Percentiles rank a stretch among this genome's conserved stretches.
phyloP scores from a whole-genome alignment of 1,140 invertebrate genomes.

The Mya arenaria region DNA sequence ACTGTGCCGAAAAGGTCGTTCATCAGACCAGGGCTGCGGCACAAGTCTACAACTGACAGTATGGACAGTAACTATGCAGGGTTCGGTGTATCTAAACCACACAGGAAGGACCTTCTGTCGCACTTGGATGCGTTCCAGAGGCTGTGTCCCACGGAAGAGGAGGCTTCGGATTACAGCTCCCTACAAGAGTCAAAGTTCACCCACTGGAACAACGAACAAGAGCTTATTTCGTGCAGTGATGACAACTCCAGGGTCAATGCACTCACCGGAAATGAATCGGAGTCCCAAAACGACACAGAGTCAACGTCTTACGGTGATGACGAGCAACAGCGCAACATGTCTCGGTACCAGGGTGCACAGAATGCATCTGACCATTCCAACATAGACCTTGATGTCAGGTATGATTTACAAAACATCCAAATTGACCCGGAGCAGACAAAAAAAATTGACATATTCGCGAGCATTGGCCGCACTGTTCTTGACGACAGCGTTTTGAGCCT shows the following conservation, averaged over 20 bases:
- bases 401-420: too few relatives aligned
- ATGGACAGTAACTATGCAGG: slow-evolving; percentile 39
- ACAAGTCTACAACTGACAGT: slow-evolving; percentile 15
- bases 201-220: slow-evolving; percentile 22
- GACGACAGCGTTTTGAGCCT: slow-evolving; percentile 13
- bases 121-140: slow-evolving; percentile 33
- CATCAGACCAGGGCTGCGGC: neutral
- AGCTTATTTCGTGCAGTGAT: slow-evolving; percentile 3
- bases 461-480: slow-evolving; percentile 11
- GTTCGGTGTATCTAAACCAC: slow-evolving; percentile 39
- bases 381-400: too few relatives aligned
- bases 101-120: slow-evolving; percentile 11
- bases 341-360: too few relatives aligned
- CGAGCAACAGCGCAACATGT: too few relatives aligned
- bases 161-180: neutral
- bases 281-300: neutral
- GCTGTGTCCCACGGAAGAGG: slow-evolving; percentile 8
- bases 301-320: neutral
- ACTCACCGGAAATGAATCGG: neutral
- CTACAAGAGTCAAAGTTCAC: neutral
- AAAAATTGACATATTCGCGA: slow-evolving; percentile 36
- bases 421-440: too few relatives aligned
- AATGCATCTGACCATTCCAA: too few relatives aligned
- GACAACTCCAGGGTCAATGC: neutral
- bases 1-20: too few relatives aligned